These are phyloP conservation scores for Trichomycterus rosablanca DNA, from an alignment of 2,113 vertebrate species.

Conservation along the genomic window DNA sequence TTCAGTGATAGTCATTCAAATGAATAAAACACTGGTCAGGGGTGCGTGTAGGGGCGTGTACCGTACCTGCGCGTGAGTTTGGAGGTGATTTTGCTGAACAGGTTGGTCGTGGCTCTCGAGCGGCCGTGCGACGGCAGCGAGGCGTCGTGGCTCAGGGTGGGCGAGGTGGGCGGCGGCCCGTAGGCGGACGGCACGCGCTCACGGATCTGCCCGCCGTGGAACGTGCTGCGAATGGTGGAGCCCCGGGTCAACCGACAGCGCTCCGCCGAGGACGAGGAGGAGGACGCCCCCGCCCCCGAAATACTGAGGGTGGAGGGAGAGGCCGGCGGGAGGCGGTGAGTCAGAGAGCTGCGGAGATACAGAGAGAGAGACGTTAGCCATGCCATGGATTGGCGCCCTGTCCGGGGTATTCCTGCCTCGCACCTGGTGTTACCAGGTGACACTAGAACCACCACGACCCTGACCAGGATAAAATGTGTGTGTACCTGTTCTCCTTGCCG, in stretches of 20 bases:
- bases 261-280: conserved; percentile 75
- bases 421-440: too few relatives aligned
- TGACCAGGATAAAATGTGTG: too few relatives aligned
- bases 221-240: conserved; percentile 87
- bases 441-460: too few relatives aligned
- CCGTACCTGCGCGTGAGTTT: conserved; percentile 89
- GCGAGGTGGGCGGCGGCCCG: conserved; percentile 82
- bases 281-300: conserved; percentile 65
- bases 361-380: conserved; percentile 23
- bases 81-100: conserved; percentile 93
- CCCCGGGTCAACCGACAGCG: conserved; percentile 82
- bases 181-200: conserved; percentile 77
- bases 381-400: too few relatives aligned
- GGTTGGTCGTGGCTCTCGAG: conserved; percentile 84
- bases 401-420: too few relatives aligned
- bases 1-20: too few relatives aligned
- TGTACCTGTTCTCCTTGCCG: conserved; percentile 87
- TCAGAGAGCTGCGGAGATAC: conserved; percentile 65
- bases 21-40: too few relatives aligned
- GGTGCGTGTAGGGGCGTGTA: not conserved
- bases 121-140: conserved; percentile 75
- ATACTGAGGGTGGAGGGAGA: conserved; percentile 85
- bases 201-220: conserved; percentile 86
- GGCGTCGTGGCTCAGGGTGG: conserved; percentile 79
- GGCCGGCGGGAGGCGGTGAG: conserved; percentile 70